These are phyloP conservation scores for Natator depressus DNA, from an alignment of 2,113 vertebrate genomes.

Conservation along the genomic window DNA sequence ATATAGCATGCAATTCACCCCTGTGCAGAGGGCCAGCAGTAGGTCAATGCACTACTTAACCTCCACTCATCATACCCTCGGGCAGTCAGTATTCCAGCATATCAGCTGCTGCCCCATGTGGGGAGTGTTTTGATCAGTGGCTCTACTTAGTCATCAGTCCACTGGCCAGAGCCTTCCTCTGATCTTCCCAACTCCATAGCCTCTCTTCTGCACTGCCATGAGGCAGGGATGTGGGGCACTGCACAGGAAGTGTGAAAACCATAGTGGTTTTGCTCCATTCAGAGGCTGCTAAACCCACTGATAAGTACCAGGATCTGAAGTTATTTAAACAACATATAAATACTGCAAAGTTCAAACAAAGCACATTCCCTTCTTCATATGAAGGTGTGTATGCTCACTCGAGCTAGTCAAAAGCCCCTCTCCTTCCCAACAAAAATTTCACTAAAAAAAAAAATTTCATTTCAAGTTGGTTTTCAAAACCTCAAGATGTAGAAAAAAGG, in stretches of 20 bases:
- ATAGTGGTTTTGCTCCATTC: accelerated
- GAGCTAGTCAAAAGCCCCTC: accelerated
- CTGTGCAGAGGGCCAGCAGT: background rate
- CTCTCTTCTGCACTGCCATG: background rate
- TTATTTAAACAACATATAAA: accelerated
- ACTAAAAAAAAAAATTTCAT: background rate
- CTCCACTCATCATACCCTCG: background rate
- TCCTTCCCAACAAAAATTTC: background rate
- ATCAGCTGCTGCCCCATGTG: background rate
- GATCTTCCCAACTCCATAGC: background rate
- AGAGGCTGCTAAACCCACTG: background rate
- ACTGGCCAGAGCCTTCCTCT: background rate
- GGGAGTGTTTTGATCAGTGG: background rate
- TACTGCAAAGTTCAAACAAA: background rate
- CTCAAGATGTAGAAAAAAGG: too few relatives aligned
- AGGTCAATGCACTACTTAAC: background rate
- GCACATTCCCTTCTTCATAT: accelerated
- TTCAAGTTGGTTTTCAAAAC: background rate
- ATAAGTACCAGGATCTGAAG: background rate
- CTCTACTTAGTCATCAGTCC: background rate
- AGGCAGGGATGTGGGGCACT: background rate
- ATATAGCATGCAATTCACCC: background rate
- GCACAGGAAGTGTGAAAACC: background rate
- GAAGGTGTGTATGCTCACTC: accelerated
- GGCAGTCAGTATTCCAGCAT: background rate